Evolutionary conservation across 2,113 vertebrate species (phyloP), one percentile per base, ranked within the genome.

Genomic region (Erythrocebus patas): DNA sequence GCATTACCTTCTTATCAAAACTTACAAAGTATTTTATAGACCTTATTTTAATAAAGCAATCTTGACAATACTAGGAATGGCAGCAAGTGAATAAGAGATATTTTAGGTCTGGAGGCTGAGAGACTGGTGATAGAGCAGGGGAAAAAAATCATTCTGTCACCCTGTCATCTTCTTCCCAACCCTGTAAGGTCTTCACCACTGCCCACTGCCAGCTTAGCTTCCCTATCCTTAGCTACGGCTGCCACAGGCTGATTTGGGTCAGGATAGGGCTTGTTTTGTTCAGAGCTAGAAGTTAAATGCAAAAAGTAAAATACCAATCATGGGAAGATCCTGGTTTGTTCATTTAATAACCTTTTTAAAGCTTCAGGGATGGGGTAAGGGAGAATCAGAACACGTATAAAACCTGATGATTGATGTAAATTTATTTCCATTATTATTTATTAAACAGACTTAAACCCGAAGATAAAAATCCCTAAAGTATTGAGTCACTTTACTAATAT

Each of bases 341-440:
- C 43, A 86, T 89, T 84, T 95, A 59, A 96, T 78, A 88, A 32
- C 73, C n/a, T 68, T 97, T 95, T 89, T 70, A 75, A 81, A 92
- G 35, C 80, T 72, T 83, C 45, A 25, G 25, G 50, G 30, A 78
- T 66, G 64, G 18, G 52, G 30, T 81, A 48, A 85, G 55, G 88
- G 5, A 92, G 64, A 97, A 52, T 93, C 64, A 79, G 70, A 92
- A 32, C 32, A 64, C 38, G 35, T 87, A 88, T 91, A 96, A 89
- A 96, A 64, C 89, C 38, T 75, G 70, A 59, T 92, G 76, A 96
- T 88, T 73, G 89, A 89, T 96, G 45, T 79, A 87, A 82, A 38
- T 94, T 96, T 96, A 73, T 96, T 97, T 96, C 91, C 59, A 91
- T 87, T 93, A 35, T 96, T 94, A 94, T 73, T 98, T 94, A 94